Evolutionary conservation across 1,140 invertebrate genomes (phyloP).

Genomic region (Reticulitermes speratus): DNA sequence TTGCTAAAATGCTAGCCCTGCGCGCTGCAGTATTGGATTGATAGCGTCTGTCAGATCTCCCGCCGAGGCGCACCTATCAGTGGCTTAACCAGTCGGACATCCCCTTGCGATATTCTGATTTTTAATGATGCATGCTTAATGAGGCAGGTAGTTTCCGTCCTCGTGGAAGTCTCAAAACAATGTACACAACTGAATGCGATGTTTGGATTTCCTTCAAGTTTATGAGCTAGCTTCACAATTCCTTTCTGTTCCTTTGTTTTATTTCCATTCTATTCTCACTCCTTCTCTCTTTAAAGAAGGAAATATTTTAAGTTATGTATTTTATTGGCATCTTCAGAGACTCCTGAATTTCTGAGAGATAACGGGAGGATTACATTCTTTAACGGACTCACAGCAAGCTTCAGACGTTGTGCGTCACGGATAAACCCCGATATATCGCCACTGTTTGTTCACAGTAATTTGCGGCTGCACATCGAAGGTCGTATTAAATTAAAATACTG

Average conservation of each 20-base stretch:
- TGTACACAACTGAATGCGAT: background rate
- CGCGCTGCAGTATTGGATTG: background rate
- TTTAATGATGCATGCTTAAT: slow-evolving; percentile 4
- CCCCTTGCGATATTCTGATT: background rate
- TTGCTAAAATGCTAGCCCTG: background rate
- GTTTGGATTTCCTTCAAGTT: background rate
- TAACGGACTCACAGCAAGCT: background rate
- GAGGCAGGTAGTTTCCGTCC: background rate
- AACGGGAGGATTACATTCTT: too few species aligned
- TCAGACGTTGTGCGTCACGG: too few species aligned
- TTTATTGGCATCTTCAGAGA: background rate
- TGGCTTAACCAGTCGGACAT: background rate
- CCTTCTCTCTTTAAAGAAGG: background rate
- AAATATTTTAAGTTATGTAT: background rate
- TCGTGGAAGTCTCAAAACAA: too few species aligned
- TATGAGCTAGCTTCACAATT: background rate
- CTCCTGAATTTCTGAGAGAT: too few species aligned
- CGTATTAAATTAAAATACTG: too few species aligned
- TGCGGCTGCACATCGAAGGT: too few species aligned
- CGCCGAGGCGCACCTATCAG: background rate
- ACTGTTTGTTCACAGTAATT: too few species aligned
- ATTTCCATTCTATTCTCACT: background rate
- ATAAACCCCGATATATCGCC: too few species aligned
- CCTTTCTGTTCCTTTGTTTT: background rate
- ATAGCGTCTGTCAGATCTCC: background rate